Evolutionary conservation across 2,888 invertebrate species (phyloP).

Genomic region (Philhelius pedissequus): DNA sequence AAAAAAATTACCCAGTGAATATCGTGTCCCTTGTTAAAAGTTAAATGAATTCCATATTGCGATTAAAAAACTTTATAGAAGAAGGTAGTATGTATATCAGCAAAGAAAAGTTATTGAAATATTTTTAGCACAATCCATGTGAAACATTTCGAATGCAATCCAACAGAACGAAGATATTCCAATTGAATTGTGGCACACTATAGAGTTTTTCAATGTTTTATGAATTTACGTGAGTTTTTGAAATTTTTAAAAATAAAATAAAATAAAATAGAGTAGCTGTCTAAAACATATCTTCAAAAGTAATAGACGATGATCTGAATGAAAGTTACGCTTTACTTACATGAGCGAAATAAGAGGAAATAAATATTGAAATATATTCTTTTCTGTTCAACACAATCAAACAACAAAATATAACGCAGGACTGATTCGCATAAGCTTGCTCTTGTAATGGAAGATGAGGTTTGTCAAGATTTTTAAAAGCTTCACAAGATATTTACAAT

Average conservation of each 20-base stretch:
- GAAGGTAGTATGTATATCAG: background rate
- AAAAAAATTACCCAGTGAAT: background rate
- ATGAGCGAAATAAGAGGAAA: too few species aligned
- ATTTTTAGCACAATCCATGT: background rate
- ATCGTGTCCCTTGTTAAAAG: background rate
- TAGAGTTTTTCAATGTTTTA: background rate
- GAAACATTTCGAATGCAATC: background rate
- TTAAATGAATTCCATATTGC: constrained; percentile 27
- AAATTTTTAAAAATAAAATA: background rate
- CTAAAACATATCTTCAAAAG: too few species aligned
- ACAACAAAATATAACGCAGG: too few species aligned
- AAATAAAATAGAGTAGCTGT: too few species aligned
- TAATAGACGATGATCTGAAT: too few species aligned
- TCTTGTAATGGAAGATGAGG: too few species aligned
- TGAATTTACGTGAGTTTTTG: background rate
- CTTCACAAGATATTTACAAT: too few species aligned
- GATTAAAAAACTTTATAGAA: constrained; percentile 4
- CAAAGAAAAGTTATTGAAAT: constrained; percentile 23
- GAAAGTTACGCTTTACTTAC: too few species aligned
- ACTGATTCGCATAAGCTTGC: too few species aligned
- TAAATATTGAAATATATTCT: too few species aligned
- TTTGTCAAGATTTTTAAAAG: too few species aligned
- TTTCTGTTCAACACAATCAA: too few species aligned
- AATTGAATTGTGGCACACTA: background rate
- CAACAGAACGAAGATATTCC: background rate